Conservation (phyloP, 2,888 invertebrate genomes). For the Elgonia sp. region DNA sequence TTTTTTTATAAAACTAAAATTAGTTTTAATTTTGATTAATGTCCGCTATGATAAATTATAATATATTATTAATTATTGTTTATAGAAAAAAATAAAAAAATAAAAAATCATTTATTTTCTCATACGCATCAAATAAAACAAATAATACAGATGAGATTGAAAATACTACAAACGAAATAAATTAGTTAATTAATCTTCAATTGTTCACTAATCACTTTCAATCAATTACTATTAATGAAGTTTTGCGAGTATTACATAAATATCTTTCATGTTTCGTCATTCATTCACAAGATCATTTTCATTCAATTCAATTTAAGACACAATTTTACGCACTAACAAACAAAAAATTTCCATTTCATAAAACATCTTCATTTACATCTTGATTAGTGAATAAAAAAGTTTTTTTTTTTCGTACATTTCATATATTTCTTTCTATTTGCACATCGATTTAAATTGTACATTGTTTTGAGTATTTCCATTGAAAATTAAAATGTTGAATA, state of each 20-base stretch:
- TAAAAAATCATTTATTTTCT: neutral
- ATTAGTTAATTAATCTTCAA: conserved; percentile 45
- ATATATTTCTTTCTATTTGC: neutral
- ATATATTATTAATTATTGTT: too few relatives aligned
- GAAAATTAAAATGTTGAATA: conserved; percentile 18
- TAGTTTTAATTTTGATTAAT: too few relatives aligned
- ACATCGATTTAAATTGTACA: neutral
- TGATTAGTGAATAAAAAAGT: neutral
- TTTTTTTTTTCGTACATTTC: neutral
- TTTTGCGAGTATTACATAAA: conserved; percentile 16
- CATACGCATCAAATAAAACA: neutral
- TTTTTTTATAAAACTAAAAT: too few relatives aligned
- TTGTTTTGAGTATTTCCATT: neutral
- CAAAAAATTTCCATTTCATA: neutral
- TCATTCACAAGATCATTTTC: conserved; percentile 17
- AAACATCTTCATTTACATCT: neutral
- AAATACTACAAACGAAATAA: conserved; percentile 3
- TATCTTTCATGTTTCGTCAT: conserved; percentile 8
- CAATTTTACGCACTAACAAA: neutral
- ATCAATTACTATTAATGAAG: conserved; percentile 23
- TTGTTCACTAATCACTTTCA: conserved; percentile 29
- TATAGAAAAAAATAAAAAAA: neutral
- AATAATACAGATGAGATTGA: neutral
- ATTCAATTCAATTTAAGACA: neutral
- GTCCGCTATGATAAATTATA: too few relatives aligned